These are phyloP conservation scores for Zoroaster sp. DNA, from an alignment of 53 echinoderm and acorn worm species.

Conservation along the genomic window DNA sequence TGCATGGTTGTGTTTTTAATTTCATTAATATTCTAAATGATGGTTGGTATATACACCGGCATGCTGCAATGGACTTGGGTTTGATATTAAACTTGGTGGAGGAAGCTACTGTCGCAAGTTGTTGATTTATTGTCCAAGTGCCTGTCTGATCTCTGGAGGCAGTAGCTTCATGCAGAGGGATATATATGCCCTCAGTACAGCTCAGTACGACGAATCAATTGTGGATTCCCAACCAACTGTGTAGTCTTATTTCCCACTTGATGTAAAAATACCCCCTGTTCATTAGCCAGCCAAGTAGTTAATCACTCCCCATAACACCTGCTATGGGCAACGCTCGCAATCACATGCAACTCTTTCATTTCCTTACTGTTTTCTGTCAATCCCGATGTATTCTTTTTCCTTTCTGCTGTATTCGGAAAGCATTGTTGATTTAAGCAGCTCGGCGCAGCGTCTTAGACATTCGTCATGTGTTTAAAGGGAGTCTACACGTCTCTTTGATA, in stretches of 20 bases:
- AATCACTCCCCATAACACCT: slow-evolving; percentile 19
- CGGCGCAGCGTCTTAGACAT: neutral
- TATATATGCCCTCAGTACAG: neutral
- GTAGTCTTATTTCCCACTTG: neutral
- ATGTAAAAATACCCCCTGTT: neutral
- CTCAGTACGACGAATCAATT: neutral
- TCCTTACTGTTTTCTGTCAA: neutral
- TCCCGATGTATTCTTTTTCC: neutral
- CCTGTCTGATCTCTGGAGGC: neutral
- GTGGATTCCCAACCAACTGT: slow-evolving; percentile 20
- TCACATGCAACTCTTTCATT: neutral
- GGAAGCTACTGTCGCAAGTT: neutral
- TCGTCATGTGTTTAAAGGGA: neutral
- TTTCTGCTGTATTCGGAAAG: neutral
- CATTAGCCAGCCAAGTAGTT: slow-evolving; percentile 6
- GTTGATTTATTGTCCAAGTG: neutral
- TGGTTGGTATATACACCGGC: too few species aligned
- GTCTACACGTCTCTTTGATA: too few species aligned
- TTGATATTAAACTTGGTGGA: neutral
- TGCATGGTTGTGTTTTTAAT: too few species aligned
- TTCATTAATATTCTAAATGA: too few species aligned
- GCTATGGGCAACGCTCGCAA: too few species aligned
- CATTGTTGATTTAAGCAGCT: neutral
- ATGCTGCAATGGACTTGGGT: too few species aligned
- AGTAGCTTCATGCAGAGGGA: neutral